phyloP scores from a whole-genome alignment of 2,797 vertebrate species.

The Sebastolobus altivelis region DNA sequence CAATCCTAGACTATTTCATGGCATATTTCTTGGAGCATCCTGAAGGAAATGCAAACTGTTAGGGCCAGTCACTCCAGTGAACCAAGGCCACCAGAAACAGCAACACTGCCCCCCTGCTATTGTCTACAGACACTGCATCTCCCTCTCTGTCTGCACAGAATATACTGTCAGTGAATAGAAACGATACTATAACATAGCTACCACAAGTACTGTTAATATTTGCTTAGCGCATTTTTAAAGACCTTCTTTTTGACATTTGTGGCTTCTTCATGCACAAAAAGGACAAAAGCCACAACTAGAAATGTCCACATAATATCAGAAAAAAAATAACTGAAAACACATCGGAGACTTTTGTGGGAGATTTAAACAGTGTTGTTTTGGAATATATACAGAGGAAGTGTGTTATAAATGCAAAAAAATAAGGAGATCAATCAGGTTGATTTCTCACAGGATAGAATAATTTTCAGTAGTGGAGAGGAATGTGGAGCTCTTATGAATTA shows the following conservation, averaged over 20 bases:
- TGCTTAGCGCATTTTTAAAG: background rate
- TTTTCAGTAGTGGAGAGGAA: background rate
- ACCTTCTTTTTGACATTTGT: background rate
- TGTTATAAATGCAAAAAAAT: background rate
- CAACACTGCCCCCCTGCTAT: slow-evolving; percentile 82
- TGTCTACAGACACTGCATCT: slow-evolving; percentile 69
- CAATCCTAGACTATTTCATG: slow-evolving; percentile 85
- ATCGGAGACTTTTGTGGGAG: background rate
- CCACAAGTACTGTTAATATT: background rate
- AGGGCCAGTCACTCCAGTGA: slow-evolving; percentile 63
- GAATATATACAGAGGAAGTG: background rate
- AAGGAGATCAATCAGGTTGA: background rate
- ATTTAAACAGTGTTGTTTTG: background rate
- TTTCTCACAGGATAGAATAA: background rate
- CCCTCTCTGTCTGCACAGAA: background rate
- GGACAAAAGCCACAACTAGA: background rate
- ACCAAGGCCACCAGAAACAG: slow-evolving; percentile 60
- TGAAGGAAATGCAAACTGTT: slow-evolving; percentile 79
- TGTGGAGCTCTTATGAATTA: background rate
- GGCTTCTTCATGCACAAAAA: background rate
- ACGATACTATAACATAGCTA: background rate
- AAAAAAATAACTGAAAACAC: background rate
- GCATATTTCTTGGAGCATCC: slow-evolving; percentile 80
- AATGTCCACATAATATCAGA: background rate
- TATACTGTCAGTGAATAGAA: background rate